Evolutionary conservation across 2,888 invertebrate genomes (phyloP).

Genomic region (Endotricha flammealis): DNA sequence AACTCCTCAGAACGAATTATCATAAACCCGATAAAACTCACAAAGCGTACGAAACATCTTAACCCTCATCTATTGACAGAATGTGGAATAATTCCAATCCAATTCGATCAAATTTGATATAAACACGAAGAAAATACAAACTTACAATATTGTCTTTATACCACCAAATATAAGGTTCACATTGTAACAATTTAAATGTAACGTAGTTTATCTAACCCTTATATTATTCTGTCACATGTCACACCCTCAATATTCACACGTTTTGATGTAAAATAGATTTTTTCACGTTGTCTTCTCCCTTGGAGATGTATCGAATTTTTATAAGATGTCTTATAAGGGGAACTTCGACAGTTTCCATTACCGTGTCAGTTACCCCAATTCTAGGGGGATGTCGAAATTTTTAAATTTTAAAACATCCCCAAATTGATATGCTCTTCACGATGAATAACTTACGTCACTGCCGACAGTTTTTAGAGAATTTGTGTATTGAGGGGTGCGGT

Average conservation of each 20-base stretch:
- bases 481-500: no score
- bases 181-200: constrained; percentile 13
- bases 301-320: constrained; percentile 44
- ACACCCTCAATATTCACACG: constrained; percentile 23
- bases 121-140: constrained; percentile 7
- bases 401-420: constrained; percentile 9
- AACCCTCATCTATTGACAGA: constrained; percentile 12
- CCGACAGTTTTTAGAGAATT: no score
- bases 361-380: constrained; percentile 35
- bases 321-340: constrained; percentile 32
- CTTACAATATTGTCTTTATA: constrained; percentile 1
- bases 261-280: constrained; percentile 35
- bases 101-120: constrained; percentile 19
- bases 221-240: constrained; percentile 31
- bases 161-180: constrained; percentile 5
- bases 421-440: background rate
- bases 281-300: constrained; percentile 25
- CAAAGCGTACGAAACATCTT: constrained; percentile 8
- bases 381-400: constrained; percentile 20
- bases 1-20: constrained; percentile 1
- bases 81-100: constrained; percentile 21
- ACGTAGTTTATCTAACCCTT: constrained; percentile 16
- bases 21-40: constrained; percentile 9
- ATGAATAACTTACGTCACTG: no score
- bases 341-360: constrained; percentile 38